A percentile compares a stretch with the other conserved stretches of the same genome.
These are phyloP conservation scores for Dipodomys spectabilis DNA, from an alignment of 2,113 vertebrate species.

Conservation along the genomic window DNA sequence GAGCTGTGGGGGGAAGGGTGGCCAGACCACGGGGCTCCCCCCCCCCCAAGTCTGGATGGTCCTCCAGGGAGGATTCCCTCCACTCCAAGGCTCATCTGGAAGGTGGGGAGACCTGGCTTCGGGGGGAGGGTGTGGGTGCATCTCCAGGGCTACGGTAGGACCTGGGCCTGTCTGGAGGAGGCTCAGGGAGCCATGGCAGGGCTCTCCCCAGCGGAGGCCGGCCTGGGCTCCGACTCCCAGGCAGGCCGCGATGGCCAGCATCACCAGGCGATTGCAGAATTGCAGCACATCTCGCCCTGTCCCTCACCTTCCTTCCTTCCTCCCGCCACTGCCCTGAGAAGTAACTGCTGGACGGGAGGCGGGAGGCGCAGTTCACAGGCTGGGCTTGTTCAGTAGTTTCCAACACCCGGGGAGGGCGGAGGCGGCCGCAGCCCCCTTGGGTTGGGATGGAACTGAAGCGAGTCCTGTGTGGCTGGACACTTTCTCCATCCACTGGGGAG, in stretches of 20 bases:
- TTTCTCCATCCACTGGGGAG: neutral
- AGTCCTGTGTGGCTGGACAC: neutral
- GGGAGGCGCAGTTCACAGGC: conserved; percentile 77
- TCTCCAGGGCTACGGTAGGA: too few relatives aligned
- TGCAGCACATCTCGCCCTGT: conserved; percentile 38
- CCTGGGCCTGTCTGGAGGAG: too few relatives aligned
- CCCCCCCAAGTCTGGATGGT: neutral
- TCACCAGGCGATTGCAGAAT: conserved; percentile 54
- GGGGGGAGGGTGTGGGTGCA: too few relatives aligned
- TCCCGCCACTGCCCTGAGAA: neutral
- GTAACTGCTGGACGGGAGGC: conserved; percentile 74
- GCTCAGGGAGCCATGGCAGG: too few relatives aligned
- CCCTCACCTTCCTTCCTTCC: neutral
- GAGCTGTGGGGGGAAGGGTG: conserved; percentile 65
- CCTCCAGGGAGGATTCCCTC: neutral
- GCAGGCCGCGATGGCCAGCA: neutral
- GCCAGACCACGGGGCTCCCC: conserved; percentile 54
- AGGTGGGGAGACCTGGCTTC: conserved; percentile 26
- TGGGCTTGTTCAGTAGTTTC: conserved; percentile 77
- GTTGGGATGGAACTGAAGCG: conserved; percentile 39
- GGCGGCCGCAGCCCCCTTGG: neutral
- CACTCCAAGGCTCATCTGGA: neutral
- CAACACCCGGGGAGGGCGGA: conserved; percentile 54
- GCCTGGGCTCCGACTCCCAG: too few relatives aligned
- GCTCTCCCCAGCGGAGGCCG: too few relatives aligned